phyloP scores from a whole-genome alignment of 2,113 vertebrate genomes.

The Lethenteron camtschaticum region DNA sequence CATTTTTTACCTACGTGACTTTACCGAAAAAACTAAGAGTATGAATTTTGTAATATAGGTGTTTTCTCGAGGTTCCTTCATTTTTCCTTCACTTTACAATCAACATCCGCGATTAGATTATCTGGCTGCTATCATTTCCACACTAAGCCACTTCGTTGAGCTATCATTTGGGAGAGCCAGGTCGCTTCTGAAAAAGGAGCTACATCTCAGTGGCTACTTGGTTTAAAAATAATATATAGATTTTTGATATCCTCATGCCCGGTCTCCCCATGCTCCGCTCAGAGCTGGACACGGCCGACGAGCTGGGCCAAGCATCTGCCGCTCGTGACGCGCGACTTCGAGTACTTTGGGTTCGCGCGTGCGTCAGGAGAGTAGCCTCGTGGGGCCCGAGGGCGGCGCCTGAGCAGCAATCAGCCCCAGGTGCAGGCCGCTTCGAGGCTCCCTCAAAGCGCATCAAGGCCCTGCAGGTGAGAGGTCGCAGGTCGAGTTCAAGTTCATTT shows the following conservation, averaged over 20 bases:
- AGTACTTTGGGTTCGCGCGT: conserved; percentile 95
- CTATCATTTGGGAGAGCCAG: neutral
- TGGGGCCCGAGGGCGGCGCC: conserved; percentile 66
- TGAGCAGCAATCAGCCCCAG: conserved; percentile 60
- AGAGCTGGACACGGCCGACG: conserved; percentile 68
- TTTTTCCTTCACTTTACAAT: neutral
- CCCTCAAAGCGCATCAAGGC: conserved; percentile 76
- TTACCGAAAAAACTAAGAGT: neutral
- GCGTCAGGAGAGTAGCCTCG: conserved; percentile 89
- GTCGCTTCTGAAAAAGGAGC: too few relatives aligned
- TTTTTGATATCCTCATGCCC: neutral
- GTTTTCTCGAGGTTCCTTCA: neutral
- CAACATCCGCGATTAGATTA: neutral
- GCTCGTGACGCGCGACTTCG: conserved; percentile 82
- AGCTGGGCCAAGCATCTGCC: conserved; percentile 76
- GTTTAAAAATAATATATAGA: neutral
- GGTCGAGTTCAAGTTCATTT: too few relatives aligned
- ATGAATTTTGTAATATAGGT: neutral
- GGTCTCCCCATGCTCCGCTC: neutral
- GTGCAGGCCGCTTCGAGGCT: conserved; percentile 74
- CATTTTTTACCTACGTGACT: too few relatives aligned
- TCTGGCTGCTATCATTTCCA: neutral
- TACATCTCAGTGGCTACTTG: neutral
- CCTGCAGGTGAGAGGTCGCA: conserved; percentile 43
- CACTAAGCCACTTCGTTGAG: neutral